phyloP scores from a whole-genome alignment of 2,113 vertebrate species.

The Eurystomus gularis region DNA sequence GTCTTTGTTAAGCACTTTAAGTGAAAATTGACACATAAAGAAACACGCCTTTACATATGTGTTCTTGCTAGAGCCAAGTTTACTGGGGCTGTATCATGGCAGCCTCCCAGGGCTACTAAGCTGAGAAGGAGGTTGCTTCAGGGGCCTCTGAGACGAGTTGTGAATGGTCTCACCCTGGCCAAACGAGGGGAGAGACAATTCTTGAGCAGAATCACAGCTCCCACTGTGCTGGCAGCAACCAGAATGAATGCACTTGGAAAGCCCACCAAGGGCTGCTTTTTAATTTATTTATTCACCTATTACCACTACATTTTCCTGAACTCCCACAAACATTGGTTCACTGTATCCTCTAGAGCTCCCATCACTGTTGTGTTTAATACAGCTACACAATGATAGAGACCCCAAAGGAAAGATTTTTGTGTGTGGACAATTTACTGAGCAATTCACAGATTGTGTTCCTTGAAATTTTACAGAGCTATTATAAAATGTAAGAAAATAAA shows the following conservation, averaged over 20 bases:
- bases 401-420: background rate
- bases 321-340: background rate
- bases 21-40: background rate
- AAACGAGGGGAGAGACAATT: background rate
- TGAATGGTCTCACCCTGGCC: background rate
- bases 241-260: background rate
- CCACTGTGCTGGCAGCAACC: background rate
- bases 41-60: background rate
- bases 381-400: background rate
- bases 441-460: background rate
- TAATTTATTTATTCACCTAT: background rate
- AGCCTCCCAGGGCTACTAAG: background rate
- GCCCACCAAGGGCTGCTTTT: background rate
- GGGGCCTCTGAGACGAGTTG: background rate
- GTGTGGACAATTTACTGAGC: background rate
- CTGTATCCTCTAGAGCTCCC: background rate
- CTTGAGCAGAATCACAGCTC: background rate
- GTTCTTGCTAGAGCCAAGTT: background rate
- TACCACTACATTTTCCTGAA: background rate
- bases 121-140: background rate
- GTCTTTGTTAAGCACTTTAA: background rate
- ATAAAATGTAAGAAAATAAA: background rate
- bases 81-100: background rate
- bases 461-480: background rate
- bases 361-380: background rate